phyloP scores from a whole-genome alignment of 2,113 vertebrate species.

The Cynoglossus semilaevis region DNA sequence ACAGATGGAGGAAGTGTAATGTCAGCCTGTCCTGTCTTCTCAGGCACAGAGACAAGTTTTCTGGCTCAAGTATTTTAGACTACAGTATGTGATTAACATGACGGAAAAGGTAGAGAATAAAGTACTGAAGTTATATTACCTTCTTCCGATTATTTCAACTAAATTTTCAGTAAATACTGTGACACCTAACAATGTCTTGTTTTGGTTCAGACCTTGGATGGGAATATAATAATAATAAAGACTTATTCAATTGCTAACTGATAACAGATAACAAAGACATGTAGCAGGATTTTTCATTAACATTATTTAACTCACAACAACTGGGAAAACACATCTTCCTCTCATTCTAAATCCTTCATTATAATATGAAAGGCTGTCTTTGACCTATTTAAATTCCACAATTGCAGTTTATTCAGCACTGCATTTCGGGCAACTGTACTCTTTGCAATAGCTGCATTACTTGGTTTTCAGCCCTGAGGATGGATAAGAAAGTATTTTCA shows the following conservation, averaged over 20 bases:
- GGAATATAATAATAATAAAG: too few relatives aligned
- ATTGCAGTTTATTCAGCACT: slow-evolving; percentile 10
- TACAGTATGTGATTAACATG: slow-evolving; percentile 20
- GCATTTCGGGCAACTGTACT: slow-evolving; percentile 5
- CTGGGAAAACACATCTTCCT: slow-evolving; percentile 22
- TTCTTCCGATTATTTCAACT: too few relatives aligned
- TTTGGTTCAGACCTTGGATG: neutral
- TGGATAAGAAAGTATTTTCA: slow-evolving; percentile 5
- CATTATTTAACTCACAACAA: slow-evolving; percentile 16
- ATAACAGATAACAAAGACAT: neutral
- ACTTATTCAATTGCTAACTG: neutral
- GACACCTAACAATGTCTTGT: neutral
- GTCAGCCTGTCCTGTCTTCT: slow-evolving; percentile 30
- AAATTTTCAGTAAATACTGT: neutral
- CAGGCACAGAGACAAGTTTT: slow-evolving; percentile 12
- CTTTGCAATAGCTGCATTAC: slow-evolving; percentile 19
- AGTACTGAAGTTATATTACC: neutral
- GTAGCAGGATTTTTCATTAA: neutral
- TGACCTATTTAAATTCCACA: slow-evolving; percentile 45
- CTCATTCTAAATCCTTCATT: slow-evolving; percentile 3
- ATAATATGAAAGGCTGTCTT: slow-evolving; percentile 4
- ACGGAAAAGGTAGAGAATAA: neutral
- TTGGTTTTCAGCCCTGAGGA: slow-evolving; percentile 5
- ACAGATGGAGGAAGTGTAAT: slow-evolving; percentile 24
- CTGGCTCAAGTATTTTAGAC: slow-evolving; percentile 12